These are phyloP conservation scores for Sebastiscus albofasciatus DNA, from an alignment of 2,797 vertebrate species.

Conservation along the genomic window DNA sequence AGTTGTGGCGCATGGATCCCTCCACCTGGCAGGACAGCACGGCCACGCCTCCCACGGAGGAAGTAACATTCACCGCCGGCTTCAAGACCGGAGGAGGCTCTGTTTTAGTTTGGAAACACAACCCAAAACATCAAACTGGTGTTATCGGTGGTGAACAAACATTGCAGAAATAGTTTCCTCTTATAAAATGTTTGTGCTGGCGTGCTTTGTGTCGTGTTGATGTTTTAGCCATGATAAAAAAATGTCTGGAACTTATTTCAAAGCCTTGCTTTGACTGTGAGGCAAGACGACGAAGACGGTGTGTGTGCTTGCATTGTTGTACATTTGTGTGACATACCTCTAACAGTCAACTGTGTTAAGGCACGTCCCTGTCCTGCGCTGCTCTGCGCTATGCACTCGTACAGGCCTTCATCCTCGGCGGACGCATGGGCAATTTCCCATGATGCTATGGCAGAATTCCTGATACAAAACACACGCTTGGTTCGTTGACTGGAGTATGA, in stretches of 20 bases:
- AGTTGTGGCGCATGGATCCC: slow-evolving; percentile 85
- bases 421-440: slow-evolving; percentile 88
- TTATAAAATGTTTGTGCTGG: slow-evolving; percentile 59
- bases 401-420: slow-evolving; percentile 86
- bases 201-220: slow-evolving; percentile 25
- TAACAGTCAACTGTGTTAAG: slow-evolving; percentile 82
- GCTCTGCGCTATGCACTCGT: slow-evolving; percentile 89
- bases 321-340: slow-evolving; percentile 80
- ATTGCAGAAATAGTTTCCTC: slow-evolving; percentile 46
- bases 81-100: slow-evolving; percentile 87
- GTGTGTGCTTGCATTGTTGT: slow-evolving; percentile 1
- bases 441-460: slow-evolving; percentile 85
- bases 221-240: slow-evolving; percentile 30
- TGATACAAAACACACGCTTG: slow-evolving; percentile 67
- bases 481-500: slow-evolving; percentile 14
- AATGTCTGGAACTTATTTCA: slow-evolving; percentile 46
- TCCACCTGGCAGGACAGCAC: slow-evolving; percentile 86
- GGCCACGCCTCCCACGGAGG: slow-evolving; percentile 80
- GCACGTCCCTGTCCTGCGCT: slow-evolving; percentile 85
- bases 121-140: slow-evolving; percentile 23
- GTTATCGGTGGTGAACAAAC: slow-evolving; percentile 46
- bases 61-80: slow-evolving; percentile 83
- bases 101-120: slow-evolving; percentile 63
- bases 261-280: slow-evolving; percentile 28
- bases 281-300: not conserved